Conservation (phyloP, 1,140 invertebrate genomes). For the Ladona fulva region DNA sequence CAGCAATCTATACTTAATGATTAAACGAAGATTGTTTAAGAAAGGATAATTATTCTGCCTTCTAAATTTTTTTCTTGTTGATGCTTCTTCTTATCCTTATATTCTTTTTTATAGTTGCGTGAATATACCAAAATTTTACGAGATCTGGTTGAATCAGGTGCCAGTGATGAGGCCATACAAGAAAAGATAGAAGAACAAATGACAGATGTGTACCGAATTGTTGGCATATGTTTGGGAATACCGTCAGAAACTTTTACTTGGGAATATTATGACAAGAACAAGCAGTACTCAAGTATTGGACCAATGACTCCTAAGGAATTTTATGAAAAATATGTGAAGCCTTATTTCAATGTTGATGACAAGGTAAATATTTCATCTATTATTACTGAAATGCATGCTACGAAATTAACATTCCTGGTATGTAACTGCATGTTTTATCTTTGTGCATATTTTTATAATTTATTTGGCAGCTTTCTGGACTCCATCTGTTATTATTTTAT, state of each 20-base stretch:
- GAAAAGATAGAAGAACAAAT: conserved; percentile 55
- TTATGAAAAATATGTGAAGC: conserved; percentile 69
- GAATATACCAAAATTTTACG: conserved; percentile 67
- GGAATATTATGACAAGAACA: conserved; percentile 83
- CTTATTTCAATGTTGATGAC: conserved; percentile 69
- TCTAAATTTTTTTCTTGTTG: too few species aligned
- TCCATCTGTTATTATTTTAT: too few species aligned
- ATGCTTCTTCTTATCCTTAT: too few species aligned
- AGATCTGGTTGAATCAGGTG: conserved; percentile 46
- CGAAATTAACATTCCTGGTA: too few species aligned
- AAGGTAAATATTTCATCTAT: conserved; percentile 47
- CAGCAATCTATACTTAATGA: too few species aligned
- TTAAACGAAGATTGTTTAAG: too few species aligned
- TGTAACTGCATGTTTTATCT: conserved; percentile 15
- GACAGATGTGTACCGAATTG: conserved; percentile 67
- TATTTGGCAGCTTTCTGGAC: too few species aligned
- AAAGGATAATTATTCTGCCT: too few species aligned
- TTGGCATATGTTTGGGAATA: conserved; percentile 72
- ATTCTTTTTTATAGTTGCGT: conserved; percentile 47
- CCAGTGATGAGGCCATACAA: conserved; percentile 47
- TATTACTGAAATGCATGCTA: too few species aligned
- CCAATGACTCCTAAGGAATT: conserved; percentile 70
- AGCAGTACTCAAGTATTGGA: conserved; percentile 63
- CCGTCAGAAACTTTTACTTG: conserved; percentile 73
- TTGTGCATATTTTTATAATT: neutral